These are phyloP conservation scores for Urocitellus parryii DNA, from an alignment of 2,113 vertebrate genomes.

Conservation along the genomic window DNA sequence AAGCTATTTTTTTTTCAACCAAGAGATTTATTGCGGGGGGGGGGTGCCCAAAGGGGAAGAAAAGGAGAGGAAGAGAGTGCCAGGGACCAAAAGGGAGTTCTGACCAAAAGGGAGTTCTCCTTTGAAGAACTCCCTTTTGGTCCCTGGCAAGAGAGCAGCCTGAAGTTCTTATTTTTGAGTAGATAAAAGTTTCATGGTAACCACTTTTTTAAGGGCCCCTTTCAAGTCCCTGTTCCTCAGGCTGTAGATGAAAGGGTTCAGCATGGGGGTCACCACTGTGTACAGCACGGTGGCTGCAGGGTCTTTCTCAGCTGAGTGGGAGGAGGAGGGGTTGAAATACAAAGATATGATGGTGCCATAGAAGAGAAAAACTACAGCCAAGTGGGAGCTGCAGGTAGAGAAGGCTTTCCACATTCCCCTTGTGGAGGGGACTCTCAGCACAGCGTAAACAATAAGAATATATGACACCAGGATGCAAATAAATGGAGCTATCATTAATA, in stretches of 20 bases:
- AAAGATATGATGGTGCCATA: constrained; percentile 80
- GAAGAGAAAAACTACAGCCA: constrained; percentile 79
- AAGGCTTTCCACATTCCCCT: constrained; percentile 77
- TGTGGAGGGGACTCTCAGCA: constrained; percentile 45
- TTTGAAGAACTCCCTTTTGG: no score
- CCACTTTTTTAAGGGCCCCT: constrained; percentile 58
- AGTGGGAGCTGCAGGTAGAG: constrained; percentile 82
- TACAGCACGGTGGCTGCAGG: constrained; percentile 76
- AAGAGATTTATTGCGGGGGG: no score
- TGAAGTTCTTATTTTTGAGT: background rate
- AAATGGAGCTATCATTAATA: constrained; percentile 13
- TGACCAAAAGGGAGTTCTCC: no score
- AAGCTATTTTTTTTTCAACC: background rate
- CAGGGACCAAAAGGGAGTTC: no score
- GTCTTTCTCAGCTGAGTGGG: background rate
- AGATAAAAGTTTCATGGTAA: constrained; percentile 3
- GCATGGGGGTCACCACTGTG: constrained; percentile 80
- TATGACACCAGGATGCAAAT: constrained; percentile 71
- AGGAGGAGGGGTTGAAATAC: constrained; percentile 67
- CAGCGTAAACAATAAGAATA: constrained; percentile 10
- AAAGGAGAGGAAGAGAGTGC: no score
- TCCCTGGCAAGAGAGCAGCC: no score
- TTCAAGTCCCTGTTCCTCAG: constrained; percentile 83
- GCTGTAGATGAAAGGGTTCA: constrained; percentile 84
- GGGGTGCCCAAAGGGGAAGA: no score